Evolutionary conservation across 2,797 vertebrate genomes (phyloP).

Genomic region (Acipenser transmontanus): DNA sequence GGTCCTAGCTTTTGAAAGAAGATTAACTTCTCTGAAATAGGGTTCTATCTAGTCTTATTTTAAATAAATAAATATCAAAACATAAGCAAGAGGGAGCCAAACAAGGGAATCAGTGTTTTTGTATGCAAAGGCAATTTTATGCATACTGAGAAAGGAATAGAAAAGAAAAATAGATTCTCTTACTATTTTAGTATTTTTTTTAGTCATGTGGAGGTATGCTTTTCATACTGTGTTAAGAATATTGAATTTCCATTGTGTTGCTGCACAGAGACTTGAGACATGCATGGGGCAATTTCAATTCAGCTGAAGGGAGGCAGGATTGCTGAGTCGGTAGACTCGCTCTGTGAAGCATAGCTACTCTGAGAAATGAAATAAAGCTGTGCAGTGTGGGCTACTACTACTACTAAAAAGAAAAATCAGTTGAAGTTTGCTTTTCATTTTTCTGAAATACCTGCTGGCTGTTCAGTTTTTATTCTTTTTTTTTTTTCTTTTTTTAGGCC

Average conservation of each 20-base stretch:
- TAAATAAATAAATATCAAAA: too few species aligned
- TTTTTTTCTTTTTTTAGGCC: conserved; percentile 53
- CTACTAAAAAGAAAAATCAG: neutral
- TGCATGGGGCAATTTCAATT: conserved; percentile 2
- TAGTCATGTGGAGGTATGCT: too few species aligned
- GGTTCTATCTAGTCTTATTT: too few species aligned
- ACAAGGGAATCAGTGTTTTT: too few species aligned
- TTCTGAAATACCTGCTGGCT: neutral
- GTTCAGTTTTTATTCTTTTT: neutral
- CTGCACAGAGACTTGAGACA: neutral
- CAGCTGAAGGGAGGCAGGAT: neutral
- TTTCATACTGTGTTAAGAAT: conserved; percentile 5
- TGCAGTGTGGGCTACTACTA: conserved; percentile 5
- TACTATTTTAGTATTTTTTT: too few species aligned
- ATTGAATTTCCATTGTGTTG: conserved; percentile 16
- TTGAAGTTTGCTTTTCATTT: neutral
- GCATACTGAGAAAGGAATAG: too few species aligned
- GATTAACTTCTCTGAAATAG: too few species aligned
- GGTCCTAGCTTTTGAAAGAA: too few species aligned
- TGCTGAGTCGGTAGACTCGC: conserved; percentile 14
- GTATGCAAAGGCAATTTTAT: too few species aligned
- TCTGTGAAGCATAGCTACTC: conserved; percentile 6
- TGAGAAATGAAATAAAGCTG: conserved; percentile 4
- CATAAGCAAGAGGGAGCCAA: too few species aligned
- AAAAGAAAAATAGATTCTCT: too few species aligned